These are phyloP conservation scores for Zapornia atra DNA, from an alignment of 2,113 vertebrate genomes.

Conservation along the genomic window DNA sequence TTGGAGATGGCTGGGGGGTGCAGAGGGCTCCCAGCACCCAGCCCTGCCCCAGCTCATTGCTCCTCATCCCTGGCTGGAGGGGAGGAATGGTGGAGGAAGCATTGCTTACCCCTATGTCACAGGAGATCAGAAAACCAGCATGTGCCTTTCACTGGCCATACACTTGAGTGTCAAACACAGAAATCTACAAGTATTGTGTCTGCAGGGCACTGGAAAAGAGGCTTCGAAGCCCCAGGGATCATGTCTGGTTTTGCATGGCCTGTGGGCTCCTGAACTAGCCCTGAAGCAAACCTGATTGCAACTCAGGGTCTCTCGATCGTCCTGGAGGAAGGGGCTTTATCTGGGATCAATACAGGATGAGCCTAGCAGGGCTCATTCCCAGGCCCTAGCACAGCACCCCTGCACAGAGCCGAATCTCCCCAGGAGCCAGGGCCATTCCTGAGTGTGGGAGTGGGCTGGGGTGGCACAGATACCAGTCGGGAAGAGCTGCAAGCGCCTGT, in stretches of 20 bases:
- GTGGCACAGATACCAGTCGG: rapidly evolving
- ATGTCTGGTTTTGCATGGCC: background rate
- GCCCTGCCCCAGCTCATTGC: background rate
- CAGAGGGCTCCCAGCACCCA: background rate
- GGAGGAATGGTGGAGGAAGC: background rate
- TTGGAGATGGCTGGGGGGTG: background rate
- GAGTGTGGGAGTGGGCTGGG: too few relatives aligned
- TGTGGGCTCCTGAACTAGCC: background rate
- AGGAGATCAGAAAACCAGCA: background rate
- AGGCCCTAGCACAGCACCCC: background rate
- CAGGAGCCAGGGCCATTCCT: rapidly evolving
- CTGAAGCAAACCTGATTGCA: background rate
- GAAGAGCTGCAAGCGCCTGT: background rate
- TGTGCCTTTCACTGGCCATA: background rate
- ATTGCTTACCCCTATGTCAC: background rate
- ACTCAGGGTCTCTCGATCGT: background rate
- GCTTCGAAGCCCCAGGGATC: background rate
- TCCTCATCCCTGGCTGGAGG: background rate
- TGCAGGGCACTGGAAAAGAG: background rate
- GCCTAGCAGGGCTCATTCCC: background rate
- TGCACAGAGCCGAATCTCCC: background rate
- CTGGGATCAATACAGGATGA: background rate
- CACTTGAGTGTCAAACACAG: background rate
- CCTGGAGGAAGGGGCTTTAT: background rate
- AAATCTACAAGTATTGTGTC: background rate